Evolutionary conservation across 2,113 vertebrate genomes (phyloP).

Genomic region (Hippotragus niger): DNA sequence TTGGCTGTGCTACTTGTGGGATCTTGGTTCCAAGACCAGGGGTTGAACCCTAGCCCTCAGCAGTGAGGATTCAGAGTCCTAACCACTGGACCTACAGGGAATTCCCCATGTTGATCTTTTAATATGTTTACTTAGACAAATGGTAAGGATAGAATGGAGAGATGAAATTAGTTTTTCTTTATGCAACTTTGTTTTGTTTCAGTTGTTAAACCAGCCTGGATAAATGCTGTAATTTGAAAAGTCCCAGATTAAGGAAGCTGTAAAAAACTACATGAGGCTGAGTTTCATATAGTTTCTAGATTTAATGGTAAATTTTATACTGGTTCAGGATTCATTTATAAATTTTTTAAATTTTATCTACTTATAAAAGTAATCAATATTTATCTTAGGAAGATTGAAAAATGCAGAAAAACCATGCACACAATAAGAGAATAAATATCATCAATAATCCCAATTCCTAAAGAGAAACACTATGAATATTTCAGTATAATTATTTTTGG

Average conservation of each 20-base stretch:
- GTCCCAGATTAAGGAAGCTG: neutral
- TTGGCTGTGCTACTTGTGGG: neutral
- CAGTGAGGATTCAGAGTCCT: neutral
- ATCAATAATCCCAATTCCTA: neutral
- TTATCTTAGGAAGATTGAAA: neutral
- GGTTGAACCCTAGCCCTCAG: neutral
- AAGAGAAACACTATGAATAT: neutral
- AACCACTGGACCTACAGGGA: neutral
- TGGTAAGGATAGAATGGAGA: neutral
- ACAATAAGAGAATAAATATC: neutral
- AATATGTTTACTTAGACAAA: neutral
- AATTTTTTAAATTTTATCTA: conserved; percentile 16
- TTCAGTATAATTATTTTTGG: neutral
- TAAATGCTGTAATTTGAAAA: neutral
- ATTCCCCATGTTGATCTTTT: neutral
- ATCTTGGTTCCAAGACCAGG: neutral
- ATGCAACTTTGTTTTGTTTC: neutral
- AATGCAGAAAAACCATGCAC: neutral
- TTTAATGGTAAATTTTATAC: neutral
- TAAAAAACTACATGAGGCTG: neutral
- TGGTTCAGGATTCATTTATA: neutral
- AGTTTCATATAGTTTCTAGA: neutral
- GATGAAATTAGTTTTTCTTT: neutral
- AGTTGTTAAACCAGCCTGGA: neutral
- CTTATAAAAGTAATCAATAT: neutral